Percentiles rank a stretch among this genome's conserved stretches.
Conservation (phyloP, 1,140 invertebrate species). For the Hylaeus anthracinus region DNA sequence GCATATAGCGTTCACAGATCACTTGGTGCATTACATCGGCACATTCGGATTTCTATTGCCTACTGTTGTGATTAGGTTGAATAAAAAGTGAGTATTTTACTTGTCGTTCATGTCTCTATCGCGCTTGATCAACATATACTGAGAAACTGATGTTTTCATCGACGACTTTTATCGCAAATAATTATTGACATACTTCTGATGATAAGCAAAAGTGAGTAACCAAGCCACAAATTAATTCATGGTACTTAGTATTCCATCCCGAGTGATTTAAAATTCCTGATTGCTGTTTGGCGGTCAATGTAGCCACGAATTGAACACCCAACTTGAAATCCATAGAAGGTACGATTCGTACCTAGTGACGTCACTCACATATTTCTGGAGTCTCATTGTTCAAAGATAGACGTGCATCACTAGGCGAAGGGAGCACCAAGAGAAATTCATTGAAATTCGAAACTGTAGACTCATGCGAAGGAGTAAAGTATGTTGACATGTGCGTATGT, state of each 20-base stretch:
- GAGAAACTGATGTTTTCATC: too few relatives aligned
- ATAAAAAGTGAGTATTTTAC: too few relatives aligned
- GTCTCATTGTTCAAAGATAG: slow-evolving; percentile 63
- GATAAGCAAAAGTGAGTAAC: too few relatives aligned
- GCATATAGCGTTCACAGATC: slow-evolving; percentile 11
- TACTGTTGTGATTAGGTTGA: too few relatives aligned
- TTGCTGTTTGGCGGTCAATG: not conserved
- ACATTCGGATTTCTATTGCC: not conserved
- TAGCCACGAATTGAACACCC: slow-evolving; percentile 52
- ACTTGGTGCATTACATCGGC: not conserved
- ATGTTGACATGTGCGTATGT: slow-evolving; percentile 56
- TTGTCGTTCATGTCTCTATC: too few relatives aligned
- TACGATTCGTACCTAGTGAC: slow-evolving; percentile 65
- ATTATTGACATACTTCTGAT: too few relatives aligned
- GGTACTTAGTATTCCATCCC: too few relatives aligned
- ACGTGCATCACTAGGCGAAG: slow-evolving; percentile 57
- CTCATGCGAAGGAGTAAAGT: slow-evolving; percentile 67
- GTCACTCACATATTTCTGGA: slow-evolving; percentile 64
- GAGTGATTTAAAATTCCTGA: too few relatives aligned
- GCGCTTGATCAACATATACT: too few relatives aligned
- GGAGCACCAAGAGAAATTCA: slow-evolving; percentile 52
- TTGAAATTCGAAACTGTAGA: slow-evolving; percentile 61
- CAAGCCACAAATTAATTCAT: too few relatives aligned
- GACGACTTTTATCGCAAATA: too few relatives aligned
- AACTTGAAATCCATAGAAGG: slow-evolving; percentile 66